A percentile compares a stretch with the other conserved stretches of the same genome.
Conservation (phyloP, 2,113 vertebrate genomes). For the Vidua chalybeata region DNA sequence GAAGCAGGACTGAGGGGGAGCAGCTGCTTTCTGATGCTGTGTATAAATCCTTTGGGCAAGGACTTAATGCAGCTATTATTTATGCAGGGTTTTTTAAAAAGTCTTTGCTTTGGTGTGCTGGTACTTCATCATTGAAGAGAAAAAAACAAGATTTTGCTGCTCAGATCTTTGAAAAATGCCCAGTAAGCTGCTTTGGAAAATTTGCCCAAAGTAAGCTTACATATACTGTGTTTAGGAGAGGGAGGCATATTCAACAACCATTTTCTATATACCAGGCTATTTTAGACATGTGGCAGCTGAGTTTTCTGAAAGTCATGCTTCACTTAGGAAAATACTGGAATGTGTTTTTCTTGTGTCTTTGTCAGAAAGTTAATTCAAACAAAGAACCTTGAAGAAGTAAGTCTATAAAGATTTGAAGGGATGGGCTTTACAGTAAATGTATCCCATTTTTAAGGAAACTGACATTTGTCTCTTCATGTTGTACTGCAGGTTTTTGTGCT, state of each 20-base stretch:
- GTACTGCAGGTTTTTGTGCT: not conserved
- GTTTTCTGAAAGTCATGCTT: not conserved
- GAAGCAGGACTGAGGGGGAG: not conserved
- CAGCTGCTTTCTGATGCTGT: not conserved
- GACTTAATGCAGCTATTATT: not conserved
- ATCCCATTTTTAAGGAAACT: not conserved
- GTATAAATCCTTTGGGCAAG: not conserved
- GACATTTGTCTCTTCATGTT: not conserved
- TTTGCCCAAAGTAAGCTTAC: not conserved
- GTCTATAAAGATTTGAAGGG: not conserved
- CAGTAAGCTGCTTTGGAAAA: not conserved
- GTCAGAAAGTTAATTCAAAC: not conserved
- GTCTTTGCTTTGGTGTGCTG: not conserved
- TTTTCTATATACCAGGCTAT: not conserved
- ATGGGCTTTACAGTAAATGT: not conserved
- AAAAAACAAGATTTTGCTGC: not conserved
- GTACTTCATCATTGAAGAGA: not conserved
- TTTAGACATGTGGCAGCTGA: not conserved
- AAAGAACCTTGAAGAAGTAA: not conserved
- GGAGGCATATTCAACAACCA: not conserved
- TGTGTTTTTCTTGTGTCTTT: not conserved
- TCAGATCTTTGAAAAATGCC: not conserved
- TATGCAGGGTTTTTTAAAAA: not conserved
- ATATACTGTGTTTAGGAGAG: not conserved
- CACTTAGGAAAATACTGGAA: not conserved